phyloP scores from a whole-genome alignment of 1,140 invertebrate species.

The Caligus rogercresseyi region DNA sequence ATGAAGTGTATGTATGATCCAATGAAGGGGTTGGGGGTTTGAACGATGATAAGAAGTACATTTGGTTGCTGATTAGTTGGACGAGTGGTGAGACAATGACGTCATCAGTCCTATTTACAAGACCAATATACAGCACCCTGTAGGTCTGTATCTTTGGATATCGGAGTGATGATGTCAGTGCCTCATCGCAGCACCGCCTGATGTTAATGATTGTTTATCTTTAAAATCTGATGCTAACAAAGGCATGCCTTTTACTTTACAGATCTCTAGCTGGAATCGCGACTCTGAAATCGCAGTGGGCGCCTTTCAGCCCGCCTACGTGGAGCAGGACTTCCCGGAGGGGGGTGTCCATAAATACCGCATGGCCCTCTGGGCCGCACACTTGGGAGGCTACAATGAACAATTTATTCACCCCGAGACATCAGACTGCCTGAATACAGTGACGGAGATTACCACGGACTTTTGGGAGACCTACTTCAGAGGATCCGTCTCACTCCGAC shows the following conservation, averaged over 20 bases:
- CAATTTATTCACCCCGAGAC: conserved; percentile 22
- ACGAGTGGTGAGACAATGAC: too few relatives aligned
- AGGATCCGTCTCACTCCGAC: conserved; percentile 23
- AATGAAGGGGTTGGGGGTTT: too few relatives aligned
- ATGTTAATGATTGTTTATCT: too few relatives aligned
- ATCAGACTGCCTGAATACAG: conserved; percentile 23
- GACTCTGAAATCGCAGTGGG: conserved; percentile 36
- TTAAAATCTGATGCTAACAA: too few relatives aligned
- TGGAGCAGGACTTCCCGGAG: conserved; percentile 20
- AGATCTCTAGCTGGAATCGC: conserved; percentile 34
- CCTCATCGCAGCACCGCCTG: too few relatives aligned
- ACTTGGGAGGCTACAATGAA: conserved; percentile 22
- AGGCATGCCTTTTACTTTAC: not conserved
- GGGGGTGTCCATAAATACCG: conserved; percentile 24
- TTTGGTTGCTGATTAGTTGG: too few relatives aligned
- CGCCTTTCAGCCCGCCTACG: conserved; percentile 23
- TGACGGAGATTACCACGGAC: conserved; percentile 19
- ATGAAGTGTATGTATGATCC: too few relatives aligned
- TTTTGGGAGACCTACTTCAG: conserved; percentile 23
- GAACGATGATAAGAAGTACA: too few relatives aligned
- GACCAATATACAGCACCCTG: too few relatives aligned
- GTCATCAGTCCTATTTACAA: too few relatives aligned
- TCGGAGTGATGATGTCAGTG: too few relatives aligned
- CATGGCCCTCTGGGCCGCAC: conserved; percentile 24
- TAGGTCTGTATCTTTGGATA: too few relatives aligned